Evolutionary conservation across 2,888 invertebrate genomes (phyloP), one percentile per base, ranked within the genome.

Genomic region (Caenorhabditis macrosperma): DNA sequence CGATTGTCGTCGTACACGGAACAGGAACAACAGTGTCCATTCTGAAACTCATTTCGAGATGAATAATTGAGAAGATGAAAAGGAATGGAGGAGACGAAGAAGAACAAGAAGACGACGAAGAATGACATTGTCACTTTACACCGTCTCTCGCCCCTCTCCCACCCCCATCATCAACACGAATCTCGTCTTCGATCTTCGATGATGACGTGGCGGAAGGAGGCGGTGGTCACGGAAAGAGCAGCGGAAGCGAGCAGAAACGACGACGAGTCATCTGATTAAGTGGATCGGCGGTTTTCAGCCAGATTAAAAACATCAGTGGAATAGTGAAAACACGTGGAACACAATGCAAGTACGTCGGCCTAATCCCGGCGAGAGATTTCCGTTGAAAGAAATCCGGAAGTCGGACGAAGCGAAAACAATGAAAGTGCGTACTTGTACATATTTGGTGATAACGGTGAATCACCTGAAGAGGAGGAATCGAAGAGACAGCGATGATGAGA

Each of bases 1-100:
- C 64, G 41, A 75, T 66, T n/a, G 75, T 60, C 1, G 59, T 60
- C 9, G 52, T 10, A 35, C 22, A 60, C 22, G 71, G 55, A 26
- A 71, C 46, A 10, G 78, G 78, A 10, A 78, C 71, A 12, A 78
- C 67, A 38, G 78, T 72, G 28, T 78, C 78, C 78, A 78, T 78
- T 26, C 33, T 57, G 28, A 30, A 46, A 68, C 35, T 28, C 28
- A 17, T 30, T 59, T 41, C 26, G n/a, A 59, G 41, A 59, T 33
- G 48, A 38, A 24, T 50, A 33, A 38, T 52, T 33, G 20, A 46
- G 20, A 20, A 26, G 12, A n/a, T 2, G 52, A 28, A 26, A 64
- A 38, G 12, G 38, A 41, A 64, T 10, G 35, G 17, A 20, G 35
- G 54, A 26, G 44, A 24, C 15, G 22, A 41, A 41, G 41, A 41